These are phyloP conservation scores for Trinectes maculatus DNA, from an alignment of 2,113 vertebrate species.

Conservation along the genomic window DNA sequence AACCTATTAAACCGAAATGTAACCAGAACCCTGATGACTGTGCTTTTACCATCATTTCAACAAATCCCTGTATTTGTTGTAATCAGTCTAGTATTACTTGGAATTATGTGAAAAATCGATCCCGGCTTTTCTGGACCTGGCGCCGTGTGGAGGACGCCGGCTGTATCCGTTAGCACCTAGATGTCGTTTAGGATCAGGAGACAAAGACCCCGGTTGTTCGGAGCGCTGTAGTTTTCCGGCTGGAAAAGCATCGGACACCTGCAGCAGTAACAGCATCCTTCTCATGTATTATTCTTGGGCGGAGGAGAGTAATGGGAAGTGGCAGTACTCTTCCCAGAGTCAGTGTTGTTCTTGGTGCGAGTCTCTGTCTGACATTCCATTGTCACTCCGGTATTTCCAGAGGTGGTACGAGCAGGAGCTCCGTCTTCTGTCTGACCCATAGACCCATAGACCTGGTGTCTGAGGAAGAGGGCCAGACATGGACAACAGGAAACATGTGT, in stretches of 20 bases:
- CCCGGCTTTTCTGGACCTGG: neutral
- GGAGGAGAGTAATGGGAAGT: constrained; percentile 28
- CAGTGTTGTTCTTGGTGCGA: constrained; percentile 66
- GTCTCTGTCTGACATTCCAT: constrained; percentile 67
- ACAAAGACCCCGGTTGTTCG: constrained; percentile 25
- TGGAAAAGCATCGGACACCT: constrained; percentile 18
- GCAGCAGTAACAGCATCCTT: constrained; percentile 39
- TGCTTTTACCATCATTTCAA: neutral
- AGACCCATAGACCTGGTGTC: too few species aligned
- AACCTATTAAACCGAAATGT: neutral
- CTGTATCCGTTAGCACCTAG: constrained; percentile 31
- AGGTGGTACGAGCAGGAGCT: constrained; percentile 14
- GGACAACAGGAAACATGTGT: constrained; percentile 24
- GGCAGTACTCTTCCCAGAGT: neutral
- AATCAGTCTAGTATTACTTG: neutral
- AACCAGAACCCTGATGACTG: neutral
- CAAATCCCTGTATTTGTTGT: neutral
- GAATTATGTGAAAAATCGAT: neutral
- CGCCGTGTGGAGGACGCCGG: neutral
- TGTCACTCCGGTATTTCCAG: constrained; percentile 58
- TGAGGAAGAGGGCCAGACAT: constrained; percentile 25
- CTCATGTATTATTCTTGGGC: constrained; percentile 42
- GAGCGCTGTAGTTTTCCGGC: constrained; percentile 12
- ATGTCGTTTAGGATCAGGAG: constrained; percentile 19
- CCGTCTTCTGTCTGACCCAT: too few species aligned